Evolutionary conservation across 2,797 vertebrate species (phyloP).

Genomic region (Tiaroga cobitis): DNA sequence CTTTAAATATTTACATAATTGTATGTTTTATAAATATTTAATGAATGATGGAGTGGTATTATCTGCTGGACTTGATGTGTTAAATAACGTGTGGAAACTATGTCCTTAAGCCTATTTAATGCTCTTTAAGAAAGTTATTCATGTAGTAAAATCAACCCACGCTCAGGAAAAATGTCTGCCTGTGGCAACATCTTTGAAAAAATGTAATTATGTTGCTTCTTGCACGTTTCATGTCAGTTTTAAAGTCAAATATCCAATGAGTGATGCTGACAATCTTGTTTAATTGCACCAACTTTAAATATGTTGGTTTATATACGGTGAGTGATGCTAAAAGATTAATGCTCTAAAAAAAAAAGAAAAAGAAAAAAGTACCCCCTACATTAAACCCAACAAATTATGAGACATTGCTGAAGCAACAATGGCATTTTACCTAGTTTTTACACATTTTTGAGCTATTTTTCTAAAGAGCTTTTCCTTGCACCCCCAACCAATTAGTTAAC

Average conservation of each 20-base stretch:
- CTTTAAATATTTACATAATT: not conserved
- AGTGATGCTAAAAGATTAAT: not conserved
- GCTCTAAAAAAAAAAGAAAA: no score
- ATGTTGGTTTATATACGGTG: not conserved
- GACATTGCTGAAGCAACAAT: no score
- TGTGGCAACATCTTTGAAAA: not conserved
- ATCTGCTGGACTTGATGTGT: not conserved
- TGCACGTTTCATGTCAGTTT: not conserved
- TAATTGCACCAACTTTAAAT: not conserved
- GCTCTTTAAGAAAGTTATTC: not conserved
- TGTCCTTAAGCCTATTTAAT: not conserved
- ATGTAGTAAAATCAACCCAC: not conserved
- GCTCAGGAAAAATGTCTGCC: not conserved
- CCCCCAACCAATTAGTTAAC: not conserved
- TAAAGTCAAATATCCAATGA: not conserved
- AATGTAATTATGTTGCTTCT: not conserved
- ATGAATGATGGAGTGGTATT: not conserved
- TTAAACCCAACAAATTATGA: not conserved
- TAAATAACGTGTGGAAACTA: not conserved
- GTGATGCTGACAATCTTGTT: not conserved
- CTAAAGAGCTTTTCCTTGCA: no score
- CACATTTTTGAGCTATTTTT: no score
- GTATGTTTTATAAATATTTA: not conserved
- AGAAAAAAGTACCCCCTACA: not conserved
- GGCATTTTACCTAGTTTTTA: no score